Evolutionary conservation across 53 echinoderm and acorn worm species (phyloP).

Genomic region (Holothuria leucospilota): DNA sequence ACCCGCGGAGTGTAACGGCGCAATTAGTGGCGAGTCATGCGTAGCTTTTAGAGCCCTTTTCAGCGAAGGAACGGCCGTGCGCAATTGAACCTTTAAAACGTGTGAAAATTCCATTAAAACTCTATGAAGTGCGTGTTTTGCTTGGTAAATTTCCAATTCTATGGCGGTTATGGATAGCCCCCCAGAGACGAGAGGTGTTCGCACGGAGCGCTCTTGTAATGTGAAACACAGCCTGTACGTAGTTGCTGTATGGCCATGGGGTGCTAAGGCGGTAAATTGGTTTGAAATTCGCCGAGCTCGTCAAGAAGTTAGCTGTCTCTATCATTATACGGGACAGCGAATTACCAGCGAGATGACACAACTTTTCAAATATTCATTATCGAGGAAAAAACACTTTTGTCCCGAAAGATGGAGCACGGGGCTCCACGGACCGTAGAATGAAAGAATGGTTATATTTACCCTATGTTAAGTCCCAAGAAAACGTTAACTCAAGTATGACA

Average conservation of each 20-base stretch:
- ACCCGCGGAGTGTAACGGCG: slow-evolving; percentile 43
- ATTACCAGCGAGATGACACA: slow-evolving; percentile 46
- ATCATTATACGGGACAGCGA: slow-evolving; percentile 48
- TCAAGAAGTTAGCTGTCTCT: slow-evolving; percentile 52
- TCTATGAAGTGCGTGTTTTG: slow-evolving; percentile 55
- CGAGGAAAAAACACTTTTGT: slow-evolving; percentile 31
- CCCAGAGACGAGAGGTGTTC: slow-evolving; percentile 55
- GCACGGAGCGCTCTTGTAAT: slow-evolving; percentile 34
- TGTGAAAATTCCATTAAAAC: slow-evolving; percentile 51
- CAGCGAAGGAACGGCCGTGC: slow-evolving; percentile 41
- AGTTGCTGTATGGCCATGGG: slow-evolving; percentile 29
- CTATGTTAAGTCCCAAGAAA: neutral
- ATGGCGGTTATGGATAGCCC: slow-evolving; percentile 49
- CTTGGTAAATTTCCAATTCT: slow-evolving; percentile 55
- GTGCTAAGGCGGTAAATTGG: slow-evolving; percentile 55
- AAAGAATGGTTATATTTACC: neutral
- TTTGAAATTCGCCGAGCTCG: slow-evolving; percentile 40
- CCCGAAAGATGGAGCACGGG: slow-evolving; percentile 27
- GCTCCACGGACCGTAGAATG: slow-evolving; percentile 7
- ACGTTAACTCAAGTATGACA: slow-evolving; percentile 19
- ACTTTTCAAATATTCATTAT: slow-evolving; percentile 44
- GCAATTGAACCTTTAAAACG: slow-evolving; percentile 57
- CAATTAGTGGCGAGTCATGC: slow-evolving; percentile 47
- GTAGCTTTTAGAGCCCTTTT: slow-evolving; percentile 43
- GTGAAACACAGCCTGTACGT: slow-evolving; percentile 36